Base-by-base conservation (phyloP, 1,140 invertebrate genomes). In the Pararge aegeria region DNA sequence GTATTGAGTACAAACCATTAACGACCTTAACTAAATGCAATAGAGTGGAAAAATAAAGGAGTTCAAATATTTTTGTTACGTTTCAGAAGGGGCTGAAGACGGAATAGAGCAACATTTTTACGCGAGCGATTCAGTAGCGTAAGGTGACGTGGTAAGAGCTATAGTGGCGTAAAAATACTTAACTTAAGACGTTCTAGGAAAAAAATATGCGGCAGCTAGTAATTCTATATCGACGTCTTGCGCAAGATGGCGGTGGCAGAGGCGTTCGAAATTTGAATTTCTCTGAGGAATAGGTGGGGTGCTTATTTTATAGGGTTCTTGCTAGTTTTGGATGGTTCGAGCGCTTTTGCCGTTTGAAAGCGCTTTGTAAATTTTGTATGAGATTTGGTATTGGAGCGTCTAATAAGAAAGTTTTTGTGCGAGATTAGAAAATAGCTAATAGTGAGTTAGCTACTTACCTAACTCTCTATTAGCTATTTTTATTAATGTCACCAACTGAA, bases 181-280 rank as follows among this genome's bases (percentile, higher is more conserved):
- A 83, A 89, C 83, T 87, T 89, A 83, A 87, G 83, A 87, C 86
- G 83, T 89, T 86, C 75, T 84, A 52, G 68, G 60, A 69, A 84
- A 87, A 84, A 86, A 83, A 84, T 80, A 78, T 69, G 74, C 76
- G 76, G 70, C 60, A 59, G 61, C 75, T 80, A 83, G 78, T 83
- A 75, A 80, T 75, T 82, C 80, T 78, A 73, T 80, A 85, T 87
- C 80, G 84, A 81, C 86, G 81, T 87, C 83, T 87, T 87, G 79
- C 80, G 72, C 83, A 89, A 89, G 83, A 89, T 87, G 86, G 84
- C 84, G 86, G 80, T 66, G 69, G 73, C 67, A 75, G 73, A 78
- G 79, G 80, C 80, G 83, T 83, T 84, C 75, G 80, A 70, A 83
- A 84, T 88, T 88, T 77, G 72, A 88, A 86, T 86, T 84, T 81